Base-by-base conservation (phyloP, 2,888 invertebrate species). In the Cylloceria caligata region DNA sequence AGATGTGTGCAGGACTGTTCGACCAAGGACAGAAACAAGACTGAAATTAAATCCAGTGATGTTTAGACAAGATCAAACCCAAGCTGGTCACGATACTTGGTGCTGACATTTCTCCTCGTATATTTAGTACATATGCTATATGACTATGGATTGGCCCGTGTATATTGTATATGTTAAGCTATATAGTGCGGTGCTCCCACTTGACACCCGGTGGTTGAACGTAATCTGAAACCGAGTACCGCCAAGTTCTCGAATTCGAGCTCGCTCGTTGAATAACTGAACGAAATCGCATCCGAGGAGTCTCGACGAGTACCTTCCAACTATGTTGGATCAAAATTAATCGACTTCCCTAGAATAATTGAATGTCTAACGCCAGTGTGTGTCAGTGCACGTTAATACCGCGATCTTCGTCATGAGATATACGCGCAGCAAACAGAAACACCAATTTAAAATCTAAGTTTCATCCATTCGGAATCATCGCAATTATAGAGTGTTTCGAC, bases 11-110 rank as follows among this genome's bases (percentile, higher is more conserved):
- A 65, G 47, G 57, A 80, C 80, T 69, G 47, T 64, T 67, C 75
- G 75, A 80, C 27, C 57, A 62, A 57, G 39, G 19, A 60, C 36
- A 16, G 19, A 27, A 80, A 64, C 57, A 19, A 57, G 71, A 67
- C 47, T 71, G 80, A 80, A 80, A 76, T 76, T 27, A 72, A 80
- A 80, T 72, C 71, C 71, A 47, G 34, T 60, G 49, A 65, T 80
- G 71, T 76, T 80, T 80, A 49, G 80, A 76, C 75, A 49, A 60
- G 60, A 75, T 55, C 55, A 55, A 65, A 65, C 45, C 30, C 57
- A 16, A 16, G 62, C 47, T 36, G 69, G 64, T 75, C 30, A 11
- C 11, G 73, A 19, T 24, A n/a, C 19, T 78, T 42, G 24, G 71
- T 34, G 39, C 47, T 27, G 49, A 73, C 62, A 7, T 34, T 2